phyloP scores from a whole-genome alignment of 2,888 invertebrate species.

The Allygus modestus region DNA sequence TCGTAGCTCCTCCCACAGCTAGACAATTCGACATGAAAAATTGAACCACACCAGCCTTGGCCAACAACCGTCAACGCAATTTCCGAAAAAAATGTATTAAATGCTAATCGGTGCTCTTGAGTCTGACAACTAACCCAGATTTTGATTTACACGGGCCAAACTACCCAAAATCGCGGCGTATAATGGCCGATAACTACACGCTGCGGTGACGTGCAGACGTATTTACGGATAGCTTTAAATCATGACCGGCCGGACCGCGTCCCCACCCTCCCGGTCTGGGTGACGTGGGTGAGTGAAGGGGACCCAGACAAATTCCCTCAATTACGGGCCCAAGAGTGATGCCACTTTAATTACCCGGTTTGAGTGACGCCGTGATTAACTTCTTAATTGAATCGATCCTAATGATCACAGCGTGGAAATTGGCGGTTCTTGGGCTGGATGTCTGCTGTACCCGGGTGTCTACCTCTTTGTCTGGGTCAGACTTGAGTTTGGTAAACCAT shows the following conservation, averaged over 20 bases:
- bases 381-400: conserved; percentile 56
- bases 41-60: conserved; percentile 10
- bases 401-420: conserved; percentile 48
- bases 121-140: conserved; percentile 45
- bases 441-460: background rate
- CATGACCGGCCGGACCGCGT: background rate
- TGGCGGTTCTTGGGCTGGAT: background rate
- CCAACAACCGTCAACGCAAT: conserved; percentile 46
- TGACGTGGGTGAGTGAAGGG: conserved; percentile 24
- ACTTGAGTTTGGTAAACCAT: too few species aligned
- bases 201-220: conserved; percentile 37
- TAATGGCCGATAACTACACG: conserved; percentile 47
- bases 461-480: too few species aligned
- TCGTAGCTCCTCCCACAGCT: conserved; percentile 6
- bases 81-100: conserved; percentile 54
- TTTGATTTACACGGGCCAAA: conserved; percentile 45
- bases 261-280: background rate
- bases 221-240: conserved; percentile 36
- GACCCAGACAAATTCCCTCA: conserved; percentile 16
- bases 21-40: background rate
- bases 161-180: conserved; percentile 40
- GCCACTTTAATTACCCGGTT: conserved; percentile 51
- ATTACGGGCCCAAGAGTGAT: conserved; percentile 45
- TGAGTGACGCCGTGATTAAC: conserved; percentile 51
- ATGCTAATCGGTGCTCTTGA: conserved; percentile 48